Conservation (phyloP, 2,888 invertebrate genomes). For the Bugulina stolonifera region DNA sequence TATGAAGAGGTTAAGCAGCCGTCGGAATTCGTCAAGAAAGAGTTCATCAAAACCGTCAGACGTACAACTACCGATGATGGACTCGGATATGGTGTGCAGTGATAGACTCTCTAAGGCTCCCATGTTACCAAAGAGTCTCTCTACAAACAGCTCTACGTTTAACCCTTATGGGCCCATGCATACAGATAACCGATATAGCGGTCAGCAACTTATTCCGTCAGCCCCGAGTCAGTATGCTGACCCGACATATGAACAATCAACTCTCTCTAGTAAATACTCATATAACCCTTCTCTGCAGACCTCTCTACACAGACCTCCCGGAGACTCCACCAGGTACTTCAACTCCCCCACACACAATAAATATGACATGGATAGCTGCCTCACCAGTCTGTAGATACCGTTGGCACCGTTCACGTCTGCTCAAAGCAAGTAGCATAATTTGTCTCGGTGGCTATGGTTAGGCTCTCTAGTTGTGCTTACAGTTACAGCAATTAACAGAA, state of each 20-base stretch:
- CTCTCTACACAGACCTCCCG: background rate
- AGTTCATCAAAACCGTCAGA: background rate
- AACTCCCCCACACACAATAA: background rate
- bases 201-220: background rate
- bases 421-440: no score
- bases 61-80: background rate
- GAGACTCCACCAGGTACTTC: background rate
- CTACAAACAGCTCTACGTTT: background rate
- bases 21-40: background rate
- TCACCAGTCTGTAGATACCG: constrained; percentile 4
- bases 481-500: no score
- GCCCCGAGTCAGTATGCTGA: no score
- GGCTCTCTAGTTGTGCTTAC: no score
- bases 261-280: constrained; percentile 7
- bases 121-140: constrained; percentile 2
- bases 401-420: no score
- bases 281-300: background rate
- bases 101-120: constrained; percentile 2
- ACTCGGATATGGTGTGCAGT: background rate
- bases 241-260: background rate
- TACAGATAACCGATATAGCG: background rate
- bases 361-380: constrained; percentile 15
- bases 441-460: no score
- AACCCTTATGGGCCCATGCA: constrained; percentile 1
- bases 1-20: background rate